Conservation (phyloP, 2,888 invertebrate species). For the Papilio elwesi region DNA sequence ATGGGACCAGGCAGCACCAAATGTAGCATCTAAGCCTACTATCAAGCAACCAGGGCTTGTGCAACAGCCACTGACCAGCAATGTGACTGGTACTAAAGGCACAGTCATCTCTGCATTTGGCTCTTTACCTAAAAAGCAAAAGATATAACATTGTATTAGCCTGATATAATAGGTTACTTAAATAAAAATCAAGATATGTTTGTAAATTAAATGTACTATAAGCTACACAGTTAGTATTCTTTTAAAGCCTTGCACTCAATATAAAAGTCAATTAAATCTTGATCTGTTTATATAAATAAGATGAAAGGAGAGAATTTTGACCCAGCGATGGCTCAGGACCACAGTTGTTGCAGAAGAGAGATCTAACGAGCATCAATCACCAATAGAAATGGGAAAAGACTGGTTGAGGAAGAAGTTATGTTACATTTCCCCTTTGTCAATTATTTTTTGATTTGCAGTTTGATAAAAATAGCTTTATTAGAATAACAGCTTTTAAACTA, state of each 20-base stretch:
- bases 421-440: too few relatives aligned
- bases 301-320: too few relatives aligned
- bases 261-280: neutral
- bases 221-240: neutral
- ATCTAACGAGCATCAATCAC: too few relatives aligned
- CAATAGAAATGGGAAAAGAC: too few relatives aligned
- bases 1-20: conserved; percentile 94
- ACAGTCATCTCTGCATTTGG: conserved; percentile 97
- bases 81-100: conserved; percentile 94
- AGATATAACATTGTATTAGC: conserved; percentile 66
- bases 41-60: conserved; percentile 88
- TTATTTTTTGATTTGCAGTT: too few relatives aligned
- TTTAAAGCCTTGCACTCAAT: neutral
- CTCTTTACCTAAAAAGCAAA: conserved; percentile 92
- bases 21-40: conserved; percentile 81
- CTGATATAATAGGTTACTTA: neutral
- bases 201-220: neutral
- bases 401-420: too few relatives aligned
- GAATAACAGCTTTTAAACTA: too few relatives aligned
- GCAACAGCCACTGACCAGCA: conserved; percentile 90
- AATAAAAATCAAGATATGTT: neutral
- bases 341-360: too few relatives aligned
- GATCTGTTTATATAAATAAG: neutral
- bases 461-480: too few relatives aligned
- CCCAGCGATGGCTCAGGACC: too few relatives aligned